These are phyloP conservation scores for Keiferia lycopersicella DNA, from an alignment of 2,888 invertebrate genomes.

Conservation along the genomic window DNA sequence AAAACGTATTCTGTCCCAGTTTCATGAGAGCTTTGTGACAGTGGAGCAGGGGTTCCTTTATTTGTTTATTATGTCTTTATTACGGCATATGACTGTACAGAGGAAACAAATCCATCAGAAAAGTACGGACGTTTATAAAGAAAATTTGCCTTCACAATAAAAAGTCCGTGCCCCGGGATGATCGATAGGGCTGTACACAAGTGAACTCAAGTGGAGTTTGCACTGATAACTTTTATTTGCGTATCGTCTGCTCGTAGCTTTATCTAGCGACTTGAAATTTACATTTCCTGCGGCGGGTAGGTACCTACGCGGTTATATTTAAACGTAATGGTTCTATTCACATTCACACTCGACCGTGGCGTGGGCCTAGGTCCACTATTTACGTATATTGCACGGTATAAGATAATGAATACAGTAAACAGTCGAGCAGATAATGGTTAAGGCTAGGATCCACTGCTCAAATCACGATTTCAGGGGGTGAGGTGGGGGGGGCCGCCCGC, in stretches of 20 bases:
- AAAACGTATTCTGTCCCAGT: neutral
- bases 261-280: neutral
- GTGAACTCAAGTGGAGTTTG: neutral
- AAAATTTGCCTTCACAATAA: neutral
- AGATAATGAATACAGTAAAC: neutral
- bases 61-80: neutral
- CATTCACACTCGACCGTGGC: conserved; percentile 2
- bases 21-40: too few species aligned
- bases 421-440: neutral
- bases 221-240: neutral
- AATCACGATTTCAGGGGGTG: too few species aligned
- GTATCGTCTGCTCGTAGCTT: neutral
- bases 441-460: too few species aligned
- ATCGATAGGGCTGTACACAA: neutral
- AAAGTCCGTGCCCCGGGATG: neutral
- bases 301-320: conserved; percentile 2
- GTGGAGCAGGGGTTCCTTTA: neutral
- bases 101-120: neutral
- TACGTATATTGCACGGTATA: neutral
- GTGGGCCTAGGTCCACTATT: neutral
- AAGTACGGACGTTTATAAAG: neutral
- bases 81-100: neutral
- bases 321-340: conserved; percentile 12
- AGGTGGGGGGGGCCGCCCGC: too few species aligned
- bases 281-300: neutral